Evolutionary conservation across 1,140 invertebrate genomes (phyloP), one percentile per base, ranked within the genome.

Genomic region (Hestina assimilis): DNA sequence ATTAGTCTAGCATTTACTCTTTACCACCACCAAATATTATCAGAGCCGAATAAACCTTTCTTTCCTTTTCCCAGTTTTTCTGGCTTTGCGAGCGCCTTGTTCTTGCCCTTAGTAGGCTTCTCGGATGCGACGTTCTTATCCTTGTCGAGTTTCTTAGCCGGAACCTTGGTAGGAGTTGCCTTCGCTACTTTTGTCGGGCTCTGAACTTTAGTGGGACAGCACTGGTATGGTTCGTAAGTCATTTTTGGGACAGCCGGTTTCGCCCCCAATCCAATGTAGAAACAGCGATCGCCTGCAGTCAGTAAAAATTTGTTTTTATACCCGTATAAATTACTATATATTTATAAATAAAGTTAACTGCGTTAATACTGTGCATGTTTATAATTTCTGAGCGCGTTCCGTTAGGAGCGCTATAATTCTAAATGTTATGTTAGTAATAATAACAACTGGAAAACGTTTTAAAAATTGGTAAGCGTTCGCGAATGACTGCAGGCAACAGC

Each of bases 181-280:
- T 93, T 93, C 72, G 93, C 91, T 72, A 93, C 89, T 91, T 94
- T 94, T 72, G 92, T 93, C 52, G 90, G 89, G 69, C 90, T 92
- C 70, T 92, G 91, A 84, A 93, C 91, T 92, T 95, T 95, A 89
- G 93, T 93, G 83, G 94, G 95, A 92, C 95, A 96, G 92, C 95
- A 96, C 91, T 95, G 94, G 92, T 95, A 96, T 74, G 95, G 93
- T 92, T 95, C 93, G 90, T 94, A 95, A 83, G 92, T 92, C 89
- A 93, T 92, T 89, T 92, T 92, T 87, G 94, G 93, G 89, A 92
- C 91, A 81, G 87, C 92, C 91, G 93, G 92, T 91, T 94, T 94
- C 91, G 94, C 94, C 90, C 94, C 94, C 92, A 96, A 93, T 91
- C 95, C 95, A 92, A 96, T 94, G 94, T 95, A 95, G 94, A 96